Evolutionary conservation across 2,113 vertebrate species (phyloP).

Genomic region (Centropus bengalensis): DNA sequence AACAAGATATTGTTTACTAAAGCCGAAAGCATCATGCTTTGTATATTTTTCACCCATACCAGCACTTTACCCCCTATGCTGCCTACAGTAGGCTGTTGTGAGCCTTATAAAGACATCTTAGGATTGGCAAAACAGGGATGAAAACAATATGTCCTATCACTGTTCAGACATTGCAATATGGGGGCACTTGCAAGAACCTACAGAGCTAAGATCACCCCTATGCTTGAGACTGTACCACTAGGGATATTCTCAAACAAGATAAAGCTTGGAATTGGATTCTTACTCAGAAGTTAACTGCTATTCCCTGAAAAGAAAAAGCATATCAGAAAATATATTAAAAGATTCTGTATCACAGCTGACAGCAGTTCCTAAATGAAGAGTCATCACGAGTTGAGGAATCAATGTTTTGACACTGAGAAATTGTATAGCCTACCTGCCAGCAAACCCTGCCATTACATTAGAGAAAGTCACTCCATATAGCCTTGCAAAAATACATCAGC

Average conservation of each 20-base stretch:
- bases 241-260: neutral
- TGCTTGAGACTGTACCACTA: neutral
- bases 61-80: neutral
- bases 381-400: neutral
- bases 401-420: neutral
- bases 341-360: neutral
- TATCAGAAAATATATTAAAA: neutral
- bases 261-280: neutral
- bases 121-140: neutral
- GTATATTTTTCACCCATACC: neutral
- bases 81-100: neutral
- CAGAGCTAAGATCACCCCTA: neutral
- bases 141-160: neutral
- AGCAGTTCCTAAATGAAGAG: neutral
- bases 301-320: neutral
- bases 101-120: neutral
- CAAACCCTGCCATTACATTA: neutral
- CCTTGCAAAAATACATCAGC: neutral
- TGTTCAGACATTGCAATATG: neutral
- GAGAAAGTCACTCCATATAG: neutral
- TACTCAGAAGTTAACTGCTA: neutral
- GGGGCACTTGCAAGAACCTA: neutral
- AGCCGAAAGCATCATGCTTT: neutral
- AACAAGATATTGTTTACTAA: neutral
- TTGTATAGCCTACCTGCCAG: neutral